Evolutionary conservation across 2,113 vertebrate genomes (phyloP), one percentile per base, ranked within the genome.

Genomic region (Meriones unguiculatus): DNA sequence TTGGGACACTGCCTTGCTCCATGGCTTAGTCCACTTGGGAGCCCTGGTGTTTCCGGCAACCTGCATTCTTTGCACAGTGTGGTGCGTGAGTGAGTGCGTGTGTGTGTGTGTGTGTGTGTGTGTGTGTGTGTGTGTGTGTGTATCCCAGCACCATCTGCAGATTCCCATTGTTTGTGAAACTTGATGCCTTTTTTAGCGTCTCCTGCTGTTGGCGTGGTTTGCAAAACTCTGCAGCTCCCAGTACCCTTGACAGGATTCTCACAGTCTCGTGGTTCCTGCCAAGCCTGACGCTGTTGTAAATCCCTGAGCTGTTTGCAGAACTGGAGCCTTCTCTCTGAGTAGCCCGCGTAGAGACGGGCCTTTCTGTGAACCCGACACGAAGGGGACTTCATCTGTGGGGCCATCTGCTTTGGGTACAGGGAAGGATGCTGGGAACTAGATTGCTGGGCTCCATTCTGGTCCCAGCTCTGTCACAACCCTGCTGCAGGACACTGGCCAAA

Each of bases 131-230:
- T 2, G 13, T 4, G 76, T n/a, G 35, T 52, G 62, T 11, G 62
- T 70, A 69, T 82, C 38, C 9, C 72, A 90, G 20, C 30, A 82
- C 92, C 94, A 96, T 91, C 90, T 96, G 94, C 2, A 12, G 86
- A 87, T 84, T 82, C 65, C 62, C 80, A 77, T 57, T 89, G 85
- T 87, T 95, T 92, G 69, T 46, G 90, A 92, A 96, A 96, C 90
- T 69, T 22, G 89, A 78, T 89, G 88, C 67, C 30, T 69, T 96
- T 95, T 85, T 96, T 89, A 92, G 70, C 78, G 59, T 59, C 75
- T 28, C 5, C 1, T 35, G 86, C n/a, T 64, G 18, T 22, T 87
- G 86, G 96, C 59, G 32, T 1, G 6, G 46, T 38, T 85, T 76
- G 64, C 32, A 92, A 76, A 92, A 41, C n/a, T 75, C 85, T 67